phyloP scores from a whole-genome alignment of 2,113 vertebrate genomes.

The Ammodytes dubius region DNA sequence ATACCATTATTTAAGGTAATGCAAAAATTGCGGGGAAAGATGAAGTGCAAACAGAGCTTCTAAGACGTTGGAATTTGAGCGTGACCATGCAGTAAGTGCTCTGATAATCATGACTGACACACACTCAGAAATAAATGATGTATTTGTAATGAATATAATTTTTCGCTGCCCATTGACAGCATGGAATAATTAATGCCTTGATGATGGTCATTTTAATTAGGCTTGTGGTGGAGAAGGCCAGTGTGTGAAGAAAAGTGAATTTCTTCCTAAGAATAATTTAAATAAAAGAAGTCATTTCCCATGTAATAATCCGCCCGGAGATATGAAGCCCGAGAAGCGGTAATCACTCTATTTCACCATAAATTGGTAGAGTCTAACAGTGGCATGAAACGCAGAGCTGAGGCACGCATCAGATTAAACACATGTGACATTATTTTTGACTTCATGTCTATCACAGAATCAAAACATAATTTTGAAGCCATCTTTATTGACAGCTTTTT shows the following conservation, averaged over 20 bases:
- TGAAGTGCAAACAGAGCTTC: neutral
- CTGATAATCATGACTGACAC: conserved; percentile 66
- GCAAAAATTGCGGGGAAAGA: neutral
- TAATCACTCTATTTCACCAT: conserved; percentile 41
- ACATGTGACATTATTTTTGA: conserved; percentile 43
- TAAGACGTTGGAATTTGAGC: neutral
- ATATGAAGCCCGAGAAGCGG: conserved; percentile 22
- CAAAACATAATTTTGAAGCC: conserved; percentile 37
- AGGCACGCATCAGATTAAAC: conserved; percentile 33
- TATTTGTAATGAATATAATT: conserved; percentile 64
- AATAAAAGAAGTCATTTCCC: neutral
- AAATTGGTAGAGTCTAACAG: conserved; percentile 24
- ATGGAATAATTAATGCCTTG: conserved; percentile 59
- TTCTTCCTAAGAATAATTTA: conserved; percentile 20
- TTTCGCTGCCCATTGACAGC: conserved; percentile 44
- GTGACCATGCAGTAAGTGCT: conserved; percentile 22
- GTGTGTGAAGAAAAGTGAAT: conserved; percentile 34
- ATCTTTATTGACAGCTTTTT: conserved; percentile 59
- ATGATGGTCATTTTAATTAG: conserved; percentile 73
- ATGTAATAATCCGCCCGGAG: conserved; percentile 13
- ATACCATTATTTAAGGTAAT: neutral
- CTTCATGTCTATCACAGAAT: conserved; percentile 44
- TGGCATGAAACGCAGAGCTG: conserved; percentile 10
- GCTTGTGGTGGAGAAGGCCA: conserved; percentile 34
- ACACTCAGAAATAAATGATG: conserved; percentile 56